Percentiles rank a stretch among this genome's conserved stretches.
Evolutionary conservation across 1,140 invertebrate species (phyloP).

Genomic region (Macrobrachium rosenbergii): DNA sequence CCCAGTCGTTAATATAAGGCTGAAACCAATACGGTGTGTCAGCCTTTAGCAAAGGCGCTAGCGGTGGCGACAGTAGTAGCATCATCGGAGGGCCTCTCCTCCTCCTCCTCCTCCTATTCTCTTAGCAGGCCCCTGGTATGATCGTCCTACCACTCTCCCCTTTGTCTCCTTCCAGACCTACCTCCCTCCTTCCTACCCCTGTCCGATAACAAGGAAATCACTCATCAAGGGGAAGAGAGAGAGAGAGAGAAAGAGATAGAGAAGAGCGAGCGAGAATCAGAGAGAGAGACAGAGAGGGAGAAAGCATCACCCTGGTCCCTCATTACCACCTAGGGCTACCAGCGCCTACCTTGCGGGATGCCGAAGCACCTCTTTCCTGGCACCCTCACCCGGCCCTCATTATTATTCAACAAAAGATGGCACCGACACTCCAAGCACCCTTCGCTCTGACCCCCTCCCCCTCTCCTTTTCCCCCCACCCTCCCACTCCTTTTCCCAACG

Average conservation of each 20-base stretch:
- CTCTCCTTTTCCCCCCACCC: too few species aligned
- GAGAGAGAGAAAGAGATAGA: too few species aligned
- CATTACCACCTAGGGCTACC: constrained; percentile 42
- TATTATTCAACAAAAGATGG: too few species aligned
- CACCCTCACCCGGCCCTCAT: not conserved
- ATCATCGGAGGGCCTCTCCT: not conserved
- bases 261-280: not conserved
- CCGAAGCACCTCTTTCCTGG: constrained; percentile 46
- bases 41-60: not conserved
- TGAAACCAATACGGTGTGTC: not conserved
- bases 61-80: not conserved
- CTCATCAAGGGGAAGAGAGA: constrained; percentile 16
- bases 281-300: too few species aligned
- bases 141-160: constrained; percentile 1
- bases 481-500: not conserved
- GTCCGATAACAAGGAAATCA: constrained; percentile 44
- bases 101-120: not conserved
- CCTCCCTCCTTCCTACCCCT: not conserved
- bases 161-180: not conserved
- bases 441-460: too few species aligned
- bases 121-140: not conserved
- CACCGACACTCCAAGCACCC: too few species aligned
- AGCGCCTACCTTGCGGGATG: constrained; percentile 45
- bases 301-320: constrained; percentile 23
- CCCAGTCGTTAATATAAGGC: too few species aligned